Conservation (phyloP, 2,797 vertebrate genomes). For the Picus viridis region DNA sequence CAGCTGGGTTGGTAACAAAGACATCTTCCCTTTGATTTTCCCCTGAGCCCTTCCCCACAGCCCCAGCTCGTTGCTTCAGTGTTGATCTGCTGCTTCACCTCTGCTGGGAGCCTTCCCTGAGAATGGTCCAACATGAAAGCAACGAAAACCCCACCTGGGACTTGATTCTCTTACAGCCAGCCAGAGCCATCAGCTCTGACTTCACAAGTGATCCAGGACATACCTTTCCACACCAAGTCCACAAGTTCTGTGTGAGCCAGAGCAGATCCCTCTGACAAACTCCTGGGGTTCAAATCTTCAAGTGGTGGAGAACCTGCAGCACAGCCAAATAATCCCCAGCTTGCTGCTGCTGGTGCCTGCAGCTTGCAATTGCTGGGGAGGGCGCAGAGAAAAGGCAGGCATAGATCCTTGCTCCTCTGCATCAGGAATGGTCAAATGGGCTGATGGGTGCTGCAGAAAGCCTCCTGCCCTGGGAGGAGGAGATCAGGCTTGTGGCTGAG, state of each 20-base stretch:
- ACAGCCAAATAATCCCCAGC: not conserved
- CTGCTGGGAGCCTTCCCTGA: not conserved
- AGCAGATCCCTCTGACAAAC: not conserved
- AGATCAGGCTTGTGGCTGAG: not conserved
- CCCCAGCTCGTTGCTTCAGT: not conserved
- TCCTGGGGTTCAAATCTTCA: not conserved
- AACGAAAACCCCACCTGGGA: not conserved
- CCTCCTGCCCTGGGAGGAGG: not conserved
- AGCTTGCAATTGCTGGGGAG: not conserved
- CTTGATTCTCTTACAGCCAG: not conserved
- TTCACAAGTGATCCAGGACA: constrained; percentile 1
- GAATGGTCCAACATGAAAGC: not conserved
- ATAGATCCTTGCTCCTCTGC: not conserved
- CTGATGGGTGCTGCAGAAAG: not conserved
- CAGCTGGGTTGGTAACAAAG: constrained; percentile 3
- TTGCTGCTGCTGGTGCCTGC: not conserved
- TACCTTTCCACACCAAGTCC: constrained; percentile 26
- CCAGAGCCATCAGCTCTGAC: not conserved
- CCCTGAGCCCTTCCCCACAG: not conserved
- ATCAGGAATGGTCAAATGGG: fast-evolving
- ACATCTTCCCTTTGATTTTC: constrained; percentile 17
- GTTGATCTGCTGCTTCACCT: constrained; percentile 21
- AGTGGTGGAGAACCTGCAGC: not conserved
- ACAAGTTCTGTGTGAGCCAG: not conserved
- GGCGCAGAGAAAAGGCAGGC: not conserved